Base-by-base conservation (phyloP, 2,797 vertebrate genomes). In the Tangara arthus region DNA sequence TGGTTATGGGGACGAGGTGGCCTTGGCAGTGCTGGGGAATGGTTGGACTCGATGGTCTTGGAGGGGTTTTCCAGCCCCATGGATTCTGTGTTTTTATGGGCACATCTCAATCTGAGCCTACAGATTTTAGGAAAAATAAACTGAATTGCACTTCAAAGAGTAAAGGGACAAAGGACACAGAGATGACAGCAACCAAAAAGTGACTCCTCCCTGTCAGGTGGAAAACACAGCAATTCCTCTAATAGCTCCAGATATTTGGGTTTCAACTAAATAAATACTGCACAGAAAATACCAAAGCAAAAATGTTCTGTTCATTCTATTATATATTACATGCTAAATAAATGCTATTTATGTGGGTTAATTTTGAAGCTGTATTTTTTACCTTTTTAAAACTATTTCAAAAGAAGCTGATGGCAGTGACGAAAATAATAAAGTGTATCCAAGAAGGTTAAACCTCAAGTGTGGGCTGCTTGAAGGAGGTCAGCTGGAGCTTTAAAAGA, bases 31-130 rank as follows among this genome's bases (percentile, higher is more conserved):
- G 52, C 52, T 72, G 44, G 59, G 59, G 37, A 15, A 26, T 2
- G 23, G 10, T 11, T 52, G 68, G 60, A 5, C 17, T 52, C 1
- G 1, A 6, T 6, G 46, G 8, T 8, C 26, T 13, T 6, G 8
- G 41, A n/a, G 27, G 30, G 35, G 3, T 55, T 75, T 49, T 35
- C 70, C 86, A 49, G 0, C 32, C 47, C 27, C 3, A 4, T 7
- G 47, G 78, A 21, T 28, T 24, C 69, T 49, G 46, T 13, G 39
- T 4, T 53, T 69, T 20, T 7, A 0, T 7, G 3, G 88, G 22
- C 42, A 57, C 52, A 11, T 17, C 47, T 53, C 75, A 35, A 3
- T 13, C 56, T 53, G 34, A 88, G 65, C 14, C 44, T 3, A 5
- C 1, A 28, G 41, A 22, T 2, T 18, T 2, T 18, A 55, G 30